These are phyloP conservation scores for Caenorhabditis doughertyi DNA, from an alignment of 2,888 invertebrate genomes.

Conservation along the genomic window DNA sequence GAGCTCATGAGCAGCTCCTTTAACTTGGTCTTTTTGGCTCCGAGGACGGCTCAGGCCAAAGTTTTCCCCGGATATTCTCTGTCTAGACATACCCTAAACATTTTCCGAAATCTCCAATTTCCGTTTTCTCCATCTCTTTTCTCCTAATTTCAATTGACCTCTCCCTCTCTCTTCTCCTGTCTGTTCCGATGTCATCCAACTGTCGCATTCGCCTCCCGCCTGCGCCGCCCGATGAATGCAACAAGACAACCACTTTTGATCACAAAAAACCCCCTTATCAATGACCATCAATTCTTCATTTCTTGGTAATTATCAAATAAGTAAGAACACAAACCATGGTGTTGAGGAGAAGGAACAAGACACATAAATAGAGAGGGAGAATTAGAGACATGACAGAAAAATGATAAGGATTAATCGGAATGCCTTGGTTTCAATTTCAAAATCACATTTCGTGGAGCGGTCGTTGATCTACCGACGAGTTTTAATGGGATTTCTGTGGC, in stretches of 20 bases:
- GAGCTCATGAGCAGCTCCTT: too few species aligned
- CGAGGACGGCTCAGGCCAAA: too few species aligned
- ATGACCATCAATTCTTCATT: constrained; percentile 4
- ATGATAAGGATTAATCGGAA: background rate
- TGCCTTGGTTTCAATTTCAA: constrained; percentile 25
- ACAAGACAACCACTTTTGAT: background rate
- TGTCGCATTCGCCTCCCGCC: constrained; percentile 8
- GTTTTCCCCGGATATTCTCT: too few species aligned
- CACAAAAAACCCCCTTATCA: background rate
- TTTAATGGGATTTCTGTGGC: constrained; percentile 34
- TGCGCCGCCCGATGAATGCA: too few species aligned
- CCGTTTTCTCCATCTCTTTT: too few species aligned
- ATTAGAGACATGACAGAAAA: background rate
- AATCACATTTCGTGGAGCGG: constrained; percentile 20
- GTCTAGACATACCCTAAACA: too few species aligned
- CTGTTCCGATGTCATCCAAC: too few species aligned
- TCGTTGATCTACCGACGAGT: constrained; percentile 37
- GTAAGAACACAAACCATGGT: constrained; percentile 15
- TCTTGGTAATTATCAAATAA: background rate
- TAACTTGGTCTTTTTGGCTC: too few species aligned
- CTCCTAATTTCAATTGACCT: too few species aligned
- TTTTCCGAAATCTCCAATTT: too few species aligned
- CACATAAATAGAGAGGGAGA: background rate
- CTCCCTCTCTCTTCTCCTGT: too few species aligned
- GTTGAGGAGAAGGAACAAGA: too few species aligned